These are phyloP conservation scores for Dromiciops gliroides DNA, from an alignment of 2,113 vertebrate species.

Conservation along the genomic window DNA sequence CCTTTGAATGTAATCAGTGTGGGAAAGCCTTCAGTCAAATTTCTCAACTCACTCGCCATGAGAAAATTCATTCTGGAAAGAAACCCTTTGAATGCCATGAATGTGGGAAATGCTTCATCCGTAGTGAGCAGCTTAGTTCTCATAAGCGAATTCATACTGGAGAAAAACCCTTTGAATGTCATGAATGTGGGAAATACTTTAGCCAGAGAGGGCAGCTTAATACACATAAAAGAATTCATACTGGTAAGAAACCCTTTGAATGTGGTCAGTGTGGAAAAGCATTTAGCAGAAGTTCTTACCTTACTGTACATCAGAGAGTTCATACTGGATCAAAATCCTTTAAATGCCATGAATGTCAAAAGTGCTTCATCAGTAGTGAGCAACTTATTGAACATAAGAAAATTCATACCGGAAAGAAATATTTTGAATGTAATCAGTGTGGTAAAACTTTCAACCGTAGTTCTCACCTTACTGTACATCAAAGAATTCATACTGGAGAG, in stretches of 20 bases:
- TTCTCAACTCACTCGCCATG: constrained; percentile 78
- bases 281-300: constrained; percentile 80
- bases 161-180: constrained; percentile 78
- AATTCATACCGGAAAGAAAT: neutral
- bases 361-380: neutral
- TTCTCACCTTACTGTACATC: neutral
- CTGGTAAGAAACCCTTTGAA: constrained; percentile 77
- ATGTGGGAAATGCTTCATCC: constrained; percentile 78
- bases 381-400: neutral
- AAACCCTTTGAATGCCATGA: constrained; percentile 78
- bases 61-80: constrained; percentile 79
- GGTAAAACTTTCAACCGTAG: neutral
- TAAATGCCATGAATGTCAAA: neutral
- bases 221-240: constrained; percentile 75
- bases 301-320: constrained; percentile 81
- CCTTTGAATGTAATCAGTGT: constrained; percentile 74
- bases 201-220: constrained; percentile 76
- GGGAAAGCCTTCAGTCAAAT: constrained; percentile 80
- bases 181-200: constrained; percentile 79
- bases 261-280: constrained; percentile 77
- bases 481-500: neutral
- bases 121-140: constrained; percentile 76
- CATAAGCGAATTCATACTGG: constrained; percentile 78
- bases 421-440: neutral
- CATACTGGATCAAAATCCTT: constrained; percentile 77